Evolutionary conservation across 2,888 invertebrate genomes (phyloP), one percentile per base, ranked within the genome.

Genomic region (Hemicrepidius hirtus): DNA sequence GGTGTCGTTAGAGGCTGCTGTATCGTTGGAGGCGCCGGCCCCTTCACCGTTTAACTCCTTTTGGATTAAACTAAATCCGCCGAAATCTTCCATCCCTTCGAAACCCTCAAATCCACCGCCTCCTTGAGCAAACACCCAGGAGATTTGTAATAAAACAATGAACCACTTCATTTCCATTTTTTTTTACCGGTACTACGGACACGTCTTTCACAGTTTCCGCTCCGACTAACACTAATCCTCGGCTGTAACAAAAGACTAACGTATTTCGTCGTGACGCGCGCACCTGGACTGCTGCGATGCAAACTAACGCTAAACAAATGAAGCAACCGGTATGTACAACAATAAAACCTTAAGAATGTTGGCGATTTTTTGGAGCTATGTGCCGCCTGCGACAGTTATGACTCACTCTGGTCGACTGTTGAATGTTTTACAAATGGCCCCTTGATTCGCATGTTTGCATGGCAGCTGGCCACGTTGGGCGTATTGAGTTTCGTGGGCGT

Each of bases 271-370:
- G 59, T 46, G 46, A 28, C 59, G 41, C 24, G 46, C 59, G 49
- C 59, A 59, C 59, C 68, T 57, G 67, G 57, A 7, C 67, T 57
- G 37, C 32, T 32, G 24, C 35, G 50, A 64, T 21, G 41, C 41
- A 46, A 35, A 49, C 68, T 68, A 57, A 49, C 68, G 59, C 24
- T 35, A 59, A 46, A 46, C 68, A 59, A 68, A 68, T 20, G 59
- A 57, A 66, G 49, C 64, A 12, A 64, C 68, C 68, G 68, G 68
- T 68, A 68, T 35, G 49, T 12, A 12, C 59, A 68, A 68, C 68
- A 68, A 68, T 68, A 49, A 66, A 68, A 60, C 59, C 32, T n/a
- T 44, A 28, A 66, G 66, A 68, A 68, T 68, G 59, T 35, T 35
- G 57, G 24, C 28, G 49, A 37, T 59, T 68, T 68, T 68, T 67